phyloP scores from a whole-genome alignment of 2,113 vertebrate species.

The Ictidomys tridecemlineatus region DNA sequence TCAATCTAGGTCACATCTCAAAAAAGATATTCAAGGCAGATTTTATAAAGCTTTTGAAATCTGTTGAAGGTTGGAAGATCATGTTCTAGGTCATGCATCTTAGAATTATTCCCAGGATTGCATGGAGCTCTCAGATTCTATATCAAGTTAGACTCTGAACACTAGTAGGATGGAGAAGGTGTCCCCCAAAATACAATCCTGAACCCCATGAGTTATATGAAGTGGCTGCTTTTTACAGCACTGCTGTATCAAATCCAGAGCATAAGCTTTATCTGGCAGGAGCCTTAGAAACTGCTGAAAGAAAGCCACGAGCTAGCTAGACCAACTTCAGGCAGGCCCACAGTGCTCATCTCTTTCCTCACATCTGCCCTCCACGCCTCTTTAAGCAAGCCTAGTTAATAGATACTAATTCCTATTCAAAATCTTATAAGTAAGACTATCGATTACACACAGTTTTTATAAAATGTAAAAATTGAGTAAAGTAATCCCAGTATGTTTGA shows the following conservation, averaged over 20 bases:
- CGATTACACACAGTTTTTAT: background rate
- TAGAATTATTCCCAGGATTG: background rate
- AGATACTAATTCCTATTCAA: background rate
- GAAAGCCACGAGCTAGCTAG: background rate
- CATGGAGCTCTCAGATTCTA: background rate
- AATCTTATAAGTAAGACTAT: background rate
- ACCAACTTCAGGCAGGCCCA: background rate
- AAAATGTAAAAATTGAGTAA: background rate
- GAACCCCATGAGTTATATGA: background rate
- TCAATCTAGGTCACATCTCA: background rate
- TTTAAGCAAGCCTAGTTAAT: background rate
- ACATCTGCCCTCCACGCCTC: background rate
- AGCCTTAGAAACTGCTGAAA: background rate
- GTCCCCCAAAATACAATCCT: background rate
- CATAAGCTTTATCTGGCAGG: background rate
- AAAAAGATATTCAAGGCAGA: background rate
- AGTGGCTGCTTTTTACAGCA: background rate
- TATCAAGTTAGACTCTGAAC: background rate
- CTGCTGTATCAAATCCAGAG: background rate
- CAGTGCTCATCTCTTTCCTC: background rate
- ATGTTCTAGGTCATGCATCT: background rate
- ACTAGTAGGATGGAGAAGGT: background rate
- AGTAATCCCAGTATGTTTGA: background rate
- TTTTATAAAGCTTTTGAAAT: background rate
- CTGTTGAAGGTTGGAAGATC: background rate